Evolutionary conservation across 2,113 vertebrate genomes (phyloP).

Genomic region (Oryzias javanicus): DNA sequence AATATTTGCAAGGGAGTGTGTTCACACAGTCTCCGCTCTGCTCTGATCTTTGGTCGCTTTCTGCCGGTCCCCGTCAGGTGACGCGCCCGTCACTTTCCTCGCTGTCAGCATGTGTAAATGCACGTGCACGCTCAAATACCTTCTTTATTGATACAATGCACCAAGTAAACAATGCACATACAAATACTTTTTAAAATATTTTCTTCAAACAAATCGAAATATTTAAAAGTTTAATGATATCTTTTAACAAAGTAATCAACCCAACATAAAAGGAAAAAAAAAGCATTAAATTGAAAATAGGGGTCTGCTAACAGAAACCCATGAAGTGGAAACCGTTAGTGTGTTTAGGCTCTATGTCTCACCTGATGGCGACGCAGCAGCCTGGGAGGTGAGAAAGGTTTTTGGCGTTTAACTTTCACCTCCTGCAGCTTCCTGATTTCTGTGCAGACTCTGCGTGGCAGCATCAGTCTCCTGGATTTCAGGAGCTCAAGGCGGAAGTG

Average conservation of each 20-base stretch:
- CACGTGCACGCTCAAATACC: slow-evolving; percentile 11
- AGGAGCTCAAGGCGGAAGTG: slow-evolving; percentile 88
- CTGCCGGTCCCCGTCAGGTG: slow-evolving; percentile 12
- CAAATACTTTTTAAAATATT: too few relatives aligned
- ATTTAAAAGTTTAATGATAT: too few relatives aligned
- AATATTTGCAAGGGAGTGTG: too few relatives aligned
- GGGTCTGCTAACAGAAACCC: background rate
- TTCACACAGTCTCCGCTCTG: too few relatives aligned
- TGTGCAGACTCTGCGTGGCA: slow-evolving; percentile 75
- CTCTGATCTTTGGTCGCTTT: too few relatives aligned
- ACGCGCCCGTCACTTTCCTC: slow-evolving; percentile 60
- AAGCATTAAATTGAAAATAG: too few relatives aligned
- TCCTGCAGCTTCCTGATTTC: background rate
- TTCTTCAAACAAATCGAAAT: too few relatives aligned
- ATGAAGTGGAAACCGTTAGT: background rate
- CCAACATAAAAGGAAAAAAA: too few relatives aligned
- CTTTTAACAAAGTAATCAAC: too few relatives aligned
- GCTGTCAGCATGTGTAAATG: slow-evolving; percentile 46
- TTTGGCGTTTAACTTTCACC: background rate
- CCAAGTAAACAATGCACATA: background rate
- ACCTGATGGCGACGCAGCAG: slow-evolving; percentile 61
- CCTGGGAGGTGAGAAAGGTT: slow-evolving; percentile 57
- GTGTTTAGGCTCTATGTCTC: slow-evolving; percentile 63
- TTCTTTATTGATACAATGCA: background rate
- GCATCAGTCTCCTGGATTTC: slow-evolving; percentile 72